Evolutionary conservation across 2,797 vertebrate genomes (phyloP).

Genomic region (Agapornis canus): DNA sequence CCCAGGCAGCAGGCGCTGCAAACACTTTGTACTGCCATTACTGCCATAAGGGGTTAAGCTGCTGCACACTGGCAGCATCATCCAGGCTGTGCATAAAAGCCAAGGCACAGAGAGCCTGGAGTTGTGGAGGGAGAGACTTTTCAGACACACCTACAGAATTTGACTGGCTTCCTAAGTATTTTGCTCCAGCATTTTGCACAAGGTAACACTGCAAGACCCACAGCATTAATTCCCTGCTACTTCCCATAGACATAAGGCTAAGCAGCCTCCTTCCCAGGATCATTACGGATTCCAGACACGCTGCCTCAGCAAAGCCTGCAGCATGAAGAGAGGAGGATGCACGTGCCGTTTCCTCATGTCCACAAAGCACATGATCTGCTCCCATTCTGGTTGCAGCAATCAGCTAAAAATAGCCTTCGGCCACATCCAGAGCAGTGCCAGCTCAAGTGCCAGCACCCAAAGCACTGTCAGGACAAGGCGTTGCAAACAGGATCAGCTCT

Average conservation of each 20-base stretch:
- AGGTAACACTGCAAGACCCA: not conserved
- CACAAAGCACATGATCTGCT: not conserved
- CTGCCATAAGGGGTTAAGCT: not conserved
- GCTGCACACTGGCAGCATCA: not conserved
- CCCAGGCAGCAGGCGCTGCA: not conserved
- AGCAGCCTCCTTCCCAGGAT: not conserved
- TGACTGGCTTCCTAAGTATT: not conserved
- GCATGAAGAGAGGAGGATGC: not conserved
- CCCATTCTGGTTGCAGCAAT: not conserved
- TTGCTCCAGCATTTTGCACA: not conserved
- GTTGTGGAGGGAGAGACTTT: not conserved
- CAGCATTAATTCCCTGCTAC: not conserved
- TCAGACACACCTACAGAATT: not conserved
- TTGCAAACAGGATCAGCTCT: not conserved
- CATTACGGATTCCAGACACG: not conserved
- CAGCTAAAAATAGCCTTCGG: not conserved
- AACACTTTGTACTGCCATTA: not conserved
- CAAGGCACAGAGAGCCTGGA: not conserved
- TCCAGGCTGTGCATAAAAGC: not conserved
- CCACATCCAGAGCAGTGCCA: accelerated
- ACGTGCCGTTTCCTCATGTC: not conserved
- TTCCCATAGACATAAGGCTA: not conserved
- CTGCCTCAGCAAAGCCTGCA: not conserved
- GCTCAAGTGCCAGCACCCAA: not conserved
- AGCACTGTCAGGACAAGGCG: accelerated